Base-by-base conservation (phyloP, 1,140 invertebrate genomes). In the Penaeus indicus region DNA sequence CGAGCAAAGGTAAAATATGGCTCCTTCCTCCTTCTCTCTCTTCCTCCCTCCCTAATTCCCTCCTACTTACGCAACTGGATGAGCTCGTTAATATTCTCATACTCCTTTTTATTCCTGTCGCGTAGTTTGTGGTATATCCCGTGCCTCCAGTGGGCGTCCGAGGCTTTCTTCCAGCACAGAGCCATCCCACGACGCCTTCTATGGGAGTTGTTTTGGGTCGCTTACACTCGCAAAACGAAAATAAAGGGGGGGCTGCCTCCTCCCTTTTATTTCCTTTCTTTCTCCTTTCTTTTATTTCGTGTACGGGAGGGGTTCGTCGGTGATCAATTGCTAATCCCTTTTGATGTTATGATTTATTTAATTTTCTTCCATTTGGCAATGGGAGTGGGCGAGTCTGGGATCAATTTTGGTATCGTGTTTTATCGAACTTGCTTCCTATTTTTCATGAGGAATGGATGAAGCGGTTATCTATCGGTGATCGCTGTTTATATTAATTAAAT, bases 41-140 rank as follows among this genome's bases (percentile, higher is more conserved):
- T 21, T 32, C 27, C 61, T 27, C 13, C 60, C 38, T 54, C n/a
- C 27, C n/a, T n/a, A n/a, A n/a, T n/a, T 64, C 19, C 27, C 19
- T 11, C 47, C 42, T 72, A 88, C 86, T 83, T 78, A 88, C 86
- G 86, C 84, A 88, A 27, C 47, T 88, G 86, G 25, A 88, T 84
- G 11, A 88, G 81, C n/a, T 88, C 86, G 63, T 25, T 88, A 27
- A 88, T 88, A 18, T 84, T 88, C 60, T 88, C 86, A 38, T 78
- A 84, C 38, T 88, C 86, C 60, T 84, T 88, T 63, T 88, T 88
- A 38, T 88, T 84, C 42, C 86, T 61, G 11, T 88, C 86, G 42
- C 86, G 80, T 19, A 88, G 81, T 32, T 27, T 88, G n/a, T 69
- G 60, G 60, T 88, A 88, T 11, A 88, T 84, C 11, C n/a, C 42